Conservation (phyloP, 2,113 vertebrate species). For the Lepisosteus oculatus region DNA sequence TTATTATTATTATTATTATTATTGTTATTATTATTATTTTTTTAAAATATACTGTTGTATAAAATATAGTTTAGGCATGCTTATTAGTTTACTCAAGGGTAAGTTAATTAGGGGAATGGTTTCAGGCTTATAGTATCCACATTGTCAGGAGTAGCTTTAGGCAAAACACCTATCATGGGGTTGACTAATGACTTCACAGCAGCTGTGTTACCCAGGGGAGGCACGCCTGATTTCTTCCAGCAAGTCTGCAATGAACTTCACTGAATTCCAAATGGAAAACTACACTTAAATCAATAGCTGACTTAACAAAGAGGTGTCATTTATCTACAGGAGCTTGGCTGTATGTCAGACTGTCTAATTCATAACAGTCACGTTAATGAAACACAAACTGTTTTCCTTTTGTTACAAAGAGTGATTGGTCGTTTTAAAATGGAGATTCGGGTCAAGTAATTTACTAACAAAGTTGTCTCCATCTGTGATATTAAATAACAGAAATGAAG, state of each 20-base stretch:
- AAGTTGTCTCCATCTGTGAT: too few species aligned
- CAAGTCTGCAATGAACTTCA: not conserved
- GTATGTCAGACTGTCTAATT: too few species aligned
- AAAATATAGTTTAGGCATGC: not conserved
- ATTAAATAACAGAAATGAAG: too few species aligned
- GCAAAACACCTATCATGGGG: constrained; percentile 15
- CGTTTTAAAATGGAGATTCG: too few species aligned
- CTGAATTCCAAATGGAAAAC: not conserved
- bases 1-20: too few species aligned
- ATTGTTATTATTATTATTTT: not conserved
- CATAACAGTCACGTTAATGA: too few species aligned
- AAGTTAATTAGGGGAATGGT: constrained; percentile 2
- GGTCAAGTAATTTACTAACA: too few species aligned
- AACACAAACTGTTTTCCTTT: too few species aligned
- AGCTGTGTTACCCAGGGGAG: constrained; percentile 13
- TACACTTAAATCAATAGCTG: too few species aligned
- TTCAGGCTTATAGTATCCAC: not conserved
- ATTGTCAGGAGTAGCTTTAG: constrained; percentile 4
- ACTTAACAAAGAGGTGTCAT: too few species aligned
- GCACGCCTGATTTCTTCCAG: constrained; percentile 9
- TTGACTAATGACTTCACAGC: constrained; percentile 20
- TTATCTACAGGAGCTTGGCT: too few species aligned
- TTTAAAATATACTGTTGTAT: not conserved
- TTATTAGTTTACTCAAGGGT: not conserved
- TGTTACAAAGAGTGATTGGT: too few species aligned